Conservation (phyloP, 2,888 invertebrate genomes). For the Drosophila picticornis region DNA sequence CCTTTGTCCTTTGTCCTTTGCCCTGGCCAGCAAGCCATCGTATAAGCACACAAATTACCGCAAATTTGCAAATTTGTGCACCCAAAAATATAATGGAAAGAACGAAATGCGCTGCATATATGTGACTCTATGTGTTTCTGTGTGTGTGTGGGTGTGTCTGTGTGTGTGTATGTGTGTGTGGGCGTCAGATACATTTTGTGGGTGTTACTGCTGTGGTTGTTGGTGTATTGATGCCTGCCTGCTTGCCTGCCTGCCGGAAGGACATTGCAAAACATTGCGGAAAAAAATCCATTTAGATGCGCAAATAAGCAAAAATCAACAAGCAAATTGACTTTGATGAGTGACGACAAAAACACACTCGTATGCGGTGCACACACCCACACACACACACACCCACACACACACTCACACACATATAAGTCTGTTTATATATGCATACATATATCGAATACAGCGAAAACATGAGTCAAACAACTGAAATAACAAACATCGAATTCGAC, state of each 20-base stretch:
- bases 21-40: conserved; percentile 30
- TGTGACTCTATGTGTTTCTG: neutral
- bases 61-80: conserved; percentile 67
- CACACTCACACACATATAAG: too few species aligned
- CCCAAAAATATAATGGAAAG: conserved; percentile 23
- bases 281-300: conserved; percentile 81
- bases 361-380: neutral
- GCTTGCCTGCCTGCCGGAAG: conserved; percentile 59
- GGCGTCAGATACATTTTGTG: conserved; percentile 46
- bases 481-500: neutral
- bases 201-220: conserved; percentile 22
- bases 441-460: neutral
- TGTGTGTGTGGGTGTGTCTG: conserved; percentile 5
- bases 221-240: conserved; percentile 57
- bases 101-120: conserved; percentile 18
- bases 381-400: conserved; percentile 17
- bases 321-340: conserved; percentile 80
- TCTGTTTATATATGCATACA: too few species aligned
- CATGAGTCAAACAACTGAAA: neutral
- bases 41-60: conserved; percentile 65
- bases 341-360: conserved; percentile 38
- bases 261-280: conserved; percentile 81
- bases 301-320: conserved; percentile 82
- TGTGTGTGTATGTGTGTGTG: conserved; percentile 24
- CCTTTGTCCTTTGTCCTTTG: neutral